phyloP scores from a whole-genome alignment of 2,888 invertebrate genomes.

The Phoronis australis region DNA sequence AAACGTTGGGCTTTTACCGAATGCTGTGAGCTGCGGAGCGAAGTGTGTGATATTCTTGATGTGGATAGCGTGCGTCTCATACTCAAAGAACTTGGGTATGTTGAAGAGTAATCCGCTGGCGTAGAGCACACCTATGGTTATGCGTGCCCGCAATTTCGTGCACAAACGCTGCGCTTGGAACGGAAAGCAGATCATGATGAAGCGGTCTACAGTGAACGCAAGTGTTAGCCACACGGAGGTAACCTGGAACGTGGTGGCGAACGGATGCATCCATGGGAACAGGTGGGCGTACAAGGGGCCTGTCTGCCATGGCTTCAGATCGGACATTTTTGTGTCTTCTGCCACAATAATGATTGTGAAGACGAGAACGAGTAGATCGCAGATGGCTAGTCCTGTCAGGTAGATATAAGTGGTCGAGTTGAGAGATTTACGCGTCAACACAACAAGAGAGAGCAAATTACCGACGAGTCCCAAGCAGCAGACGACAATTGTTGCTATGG shows the following conservation, averaged over 20 bases:
- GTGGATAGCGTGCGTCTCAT: slow-evolving; percentile 23
- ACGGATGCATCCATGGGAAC: slow-evolving; percentile 46
- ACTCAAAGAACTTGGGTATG: slow-evolving; percentile 48
- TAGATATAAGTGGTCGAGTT: slow-evolving; percentile 49
- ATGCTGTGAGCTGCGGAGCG: slow-evolving; percentile 25
- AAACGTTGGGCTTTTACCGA: slow-evolving; percentile 35
- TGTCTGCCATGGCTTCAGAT: slow-evolving; percentile 1
- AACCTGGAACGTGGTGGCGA: slow-evolving; percentile 47
- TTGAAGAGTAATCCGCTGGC: slow-evolving; percentile 41
- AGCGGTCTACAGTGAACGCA: slow-evolving; percentile 50
- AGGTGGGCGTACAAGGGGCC: slow-evolving; percentile 27
- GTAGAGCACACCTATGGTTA: slow-evolving; percentile 32
- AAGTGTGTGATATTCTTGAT: slow-evolving; percentile 14
- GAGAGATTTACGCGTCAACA: slow-evolving; percentile 42
- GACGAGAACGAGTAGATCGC: slow-evolving; percentile 45
- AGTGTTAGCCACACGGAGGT: slow-evolving; percentile 50
- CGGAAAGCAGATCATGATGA: slow-evolving; percentile 53
- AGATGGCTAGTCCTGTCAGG: slow-evolving; percentile 44
- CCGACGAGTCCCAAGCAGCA: slow-evolving; percentile 47
- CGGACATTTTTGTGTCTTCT: slow-evolving; percentile 30
- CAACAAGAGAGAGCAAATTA: slow-evolving; percentile 45
- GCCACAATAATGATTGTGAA: slow-evolving; percentile 36
- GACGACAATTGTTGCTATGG: too few relatives aligned
- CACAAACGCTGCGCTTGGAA: slow-evolving; percentile 47
- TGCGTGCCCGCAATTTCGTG: slow-evolving; percentile 34